Evolutionary conservation across 2,797 vertebrate species (phyloP), one percentile per base, ranked within the genome.

Genomic region (Leptatherina wallacei): DNA sequence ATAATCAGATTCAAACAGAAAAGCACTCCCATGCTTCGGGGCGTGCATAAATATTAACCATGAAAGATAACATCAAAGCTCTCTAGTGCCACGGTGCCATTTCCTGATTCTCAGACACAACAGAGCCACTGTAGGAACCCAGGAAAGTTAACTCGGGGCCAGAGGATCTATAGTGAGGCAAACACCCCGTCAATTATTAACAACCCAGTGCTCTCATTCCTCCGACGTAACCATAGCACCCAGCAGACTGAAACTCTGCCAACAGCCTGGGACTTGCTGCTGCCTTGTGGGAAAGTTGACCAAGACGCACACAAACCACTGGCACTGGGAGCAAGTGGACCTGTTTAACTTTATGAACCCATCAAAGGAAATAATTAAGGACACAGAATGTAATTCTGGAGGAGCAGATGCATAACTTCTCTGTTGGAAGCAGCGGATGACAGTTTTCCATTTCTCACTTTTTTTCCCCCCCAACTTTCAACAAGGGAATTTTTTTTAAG

Each of bases 161-260:
- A 78, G 77, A 75, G 77, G 72, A 77, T 55, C 80, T 71, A 56
- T 64, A 75, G 82, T 80, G 81, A 54, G 75, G 87, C 87, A 89
- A 92, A 90, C 87, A 87, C 55, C 71, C 76, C 62, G 70, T 95
- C 85, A 95, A 94, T 95, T 92, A 95, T 95, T 95, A 91, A 95
- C 91, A 77, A 80, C 54, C 77, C 80, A 70, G 71, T 59, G 89
- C 87, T 91, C 93, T 92, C 91, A 93, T 94, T 94, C 82, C 84
- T 65, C 51, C 58, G 55, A 73, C 20, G 91, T 94, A 90, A 93
- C 93, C 91, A 91, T 91, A 78, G 87, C 80, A 75, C 58, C 89
- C 73, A 77, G 80, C 69, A 73, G 72, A 77, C 85, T 81, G 85
- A 86, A 88, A 89, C 86, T 61, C 80, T 78, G 85, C 49, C 88